Conservation (phyloP, 2,797 vertebrate genomes). For the Helarctos malayanus region DNA sequence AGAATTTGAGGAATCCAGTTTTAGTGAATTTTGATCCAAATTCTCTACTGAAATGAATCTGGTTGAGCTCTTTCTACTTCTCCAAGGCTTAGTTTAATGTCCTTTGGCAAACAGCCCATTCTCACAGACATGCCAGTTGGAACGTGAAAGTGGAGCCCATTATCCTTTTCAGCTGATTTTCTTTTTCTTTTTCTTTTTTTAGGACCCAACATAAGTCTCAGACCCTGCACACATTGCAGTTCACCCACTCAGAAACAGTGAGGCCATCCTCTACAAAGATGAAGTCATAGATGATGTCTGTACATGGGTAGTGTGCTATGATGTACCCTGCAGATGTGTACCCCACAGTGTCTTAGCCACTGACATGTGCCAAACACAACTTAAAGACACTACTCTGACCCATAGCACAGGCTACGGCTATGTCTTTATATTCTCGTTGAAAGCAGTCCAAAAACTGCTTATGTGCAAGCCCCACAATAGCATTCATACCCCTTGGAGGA, state of each 20-base stretch:
- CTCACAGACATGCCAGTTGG: neutral
- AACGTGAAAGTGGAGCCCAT: neutral
- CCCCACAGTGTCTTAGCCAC: neutral
- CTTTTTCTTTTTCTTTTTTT: neutral
- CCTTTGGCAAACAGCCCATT: neutral
- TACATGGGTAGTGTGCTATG: neutral
- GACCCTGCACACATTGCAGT: neutral
- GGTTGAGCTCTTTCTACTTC: neutral
- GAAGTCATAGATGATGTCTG: neutral
- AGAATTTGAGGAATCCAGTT: neutral
- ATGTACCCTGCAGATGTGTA: neutral
- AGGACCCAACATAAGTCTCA: neutral
- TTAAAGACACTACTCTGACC: neutral
- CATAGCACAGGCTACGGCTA: neutral
- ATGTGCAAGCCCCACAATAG: neutral
- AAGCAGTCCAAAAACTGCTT: neutral
- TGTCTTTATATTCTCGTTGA: neutral
- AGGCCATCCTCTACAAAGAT: neutral
- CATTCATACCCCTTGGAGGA: neutral
- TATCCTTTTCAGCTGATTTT: neutral
- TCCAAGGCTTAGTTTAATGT: neutral
- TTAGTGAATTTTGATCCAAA: neutral
- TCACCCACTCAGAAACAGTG: neutral
- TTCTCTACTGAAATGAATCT: slow-evolving; percentile 1
- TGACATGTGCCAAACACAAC: neutral